Evolutionary conservation across 92 coral and sea anemone species (phyloP), one percentile per base, ranked within the genome.

Genomic region (Virgularia gustaviana): DNA sequence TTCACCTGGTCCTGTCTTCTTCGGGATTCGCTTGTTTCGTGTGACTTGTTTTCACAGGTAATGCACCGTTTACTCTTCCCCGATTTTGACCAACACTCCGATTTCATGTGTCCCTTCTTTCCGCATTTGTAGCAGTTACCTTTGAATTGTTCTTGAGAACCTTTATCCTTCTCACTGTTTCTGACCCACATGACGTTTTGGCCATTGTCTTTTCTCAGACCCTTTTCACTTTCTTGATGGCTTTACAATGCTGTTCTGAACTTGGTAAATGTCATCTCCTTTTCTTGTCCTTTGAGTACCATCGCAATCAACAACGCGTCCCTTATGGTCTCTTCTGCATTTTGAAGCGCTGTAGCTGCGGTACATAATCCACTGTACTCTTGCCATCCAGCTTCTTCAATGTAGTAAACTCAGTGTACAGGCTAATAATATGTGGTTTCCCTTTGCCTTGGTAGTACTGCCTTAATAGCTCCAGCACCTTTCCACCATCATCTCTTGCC

Each of bases 291-390:
- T 31, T 33, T n/a, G 52, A 61, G 49, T 10, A n/a, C n/a, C n/a
- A n/a, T n/a, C n/a, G n/a, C n/a, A n/a, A n/a, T n/a, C n/a, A n/a
- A n/a, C n/a, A n/a, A n/a, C n/a, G n/a, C n/a, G n/a, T n/a, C n/a
- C n/a, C n/a, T n/a, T n/a, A n/a, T n/a, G n/a, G n/a, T n/a, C n/a
- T n/a, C n/a, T n/a, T n/a, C n/a, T n/a, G n/a, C n/a, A n/a, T n/a
- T n/a, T n/a, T n/a, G n/a, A n/a, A 79, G 30, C 15, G 79, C 72
- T 66, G 78, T 70, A 20, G 82, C 70, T 22, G 76, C 76, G 41
- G 34, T 78, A 78, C 56, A 19, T 67, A 67, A 53, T 78, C 83
- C 9, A 70, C 70, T 24, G 56, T 58, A 6, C 51, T 33, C 54
- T 76, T 73, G 31, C 57, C 56, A 10, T 55, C 35, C 29, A n/a